Evolutionary conservation across 1,140 invertebrate genomes (phyloP).

Genomic region (Nasonia longicornis): DNA sequence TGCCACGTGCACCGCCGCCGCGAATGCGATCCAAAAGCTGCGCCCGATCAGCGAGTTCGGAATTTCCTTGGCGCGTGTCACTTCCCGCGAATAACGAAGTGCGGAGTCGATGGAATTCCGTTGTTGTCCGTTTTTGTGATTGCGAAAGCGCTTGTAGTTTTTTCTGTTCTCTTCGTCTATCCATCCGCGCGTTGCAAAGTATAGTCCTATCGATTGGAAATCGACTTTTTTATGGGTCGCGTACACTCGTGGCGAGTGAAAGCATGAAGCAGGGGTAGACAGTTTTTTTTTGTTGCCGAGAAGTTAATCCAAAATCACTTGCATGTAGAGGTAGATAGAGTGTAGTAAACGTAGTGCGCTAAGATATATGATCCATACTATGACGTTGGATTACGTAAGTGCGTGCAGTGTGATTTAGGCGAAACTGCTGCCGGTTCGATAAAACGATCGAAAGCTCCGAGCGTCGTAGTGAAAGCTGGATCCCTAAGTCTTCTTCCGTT

Average conservation of each 20-base stretch:
- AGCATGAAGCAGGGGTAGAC: not conserved
- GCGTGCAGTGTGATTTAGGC: not conserved
- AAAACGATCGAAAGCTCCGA: constrained; percentile 8
- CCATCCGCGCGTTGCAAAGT: not conserved
- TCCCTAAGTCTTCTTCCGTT: not conserved
- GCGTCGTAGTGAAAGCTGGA: constrained; percentile 19
- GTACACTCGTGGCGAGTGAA: not conserved
- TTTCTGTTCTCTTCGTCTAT: not conserved
- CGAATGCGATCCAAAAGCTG: constrained; percentile 7
- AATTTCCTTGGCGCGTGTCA: not conserved
- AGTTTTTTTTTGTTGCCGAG: not conserved
- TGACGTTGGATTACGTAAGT: constrained; percentile 36
- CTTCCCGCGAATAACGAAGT: not conserved
- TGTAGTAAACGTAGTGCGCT: constrained; percentile 19
- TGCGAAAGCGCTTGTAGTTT: not conserved
- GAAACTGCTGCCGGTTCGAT: not conserved
- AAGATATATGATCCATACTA: constrained; percentile 23
- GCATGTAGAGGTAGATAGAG: constrained; percentile 39
- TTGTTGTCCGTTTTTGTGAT: constrained; percentile 6
- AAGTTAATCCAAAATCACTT: constrained; percentile 32
- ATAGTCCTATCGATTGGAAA: not conserved
- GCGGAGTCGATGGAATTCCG: not conserved
- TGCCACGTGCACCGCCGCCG: not conserved
- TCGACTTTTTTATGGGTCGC: too few relatives aligned
- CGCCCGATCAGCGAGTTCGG: not conserved